Conservation (phyloP, 2,888 invertebrate genomes). For the Odontomyia ornata region DNA sequence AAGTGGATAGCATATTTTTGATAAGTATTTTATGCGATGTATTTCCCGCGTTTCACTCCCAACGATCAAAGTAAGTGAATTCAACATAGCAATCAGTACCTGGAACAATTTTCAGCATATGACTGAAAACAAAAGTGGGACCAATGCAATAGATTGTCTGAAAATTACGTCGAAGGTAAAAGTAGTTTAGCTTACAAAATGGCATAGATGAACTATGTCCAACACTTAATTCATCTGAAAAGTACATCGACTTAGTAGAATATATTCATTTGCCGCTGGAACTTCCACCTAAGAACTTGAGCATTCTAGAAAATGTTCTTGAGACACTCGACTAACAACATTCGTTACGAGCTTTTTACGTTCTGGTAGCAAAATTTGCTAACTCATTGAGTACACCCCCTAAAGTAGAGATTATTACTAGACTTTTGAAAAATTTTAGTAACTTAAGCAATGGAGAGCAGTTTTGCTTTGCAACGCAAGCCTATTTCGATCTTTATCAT, state of each 20-base stretch:
- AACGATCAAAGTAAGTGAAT: too few relatives aligned
- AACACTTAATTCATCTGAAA: conserved; percentile 87
- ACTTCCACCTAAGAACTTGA: conserved; percentile 80
- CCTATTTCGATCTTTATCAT: conserved; percentile 90
- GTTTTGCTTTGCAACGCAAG: conserved; percentile 84
- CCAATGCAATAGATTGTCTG: conserved; percentile 34
- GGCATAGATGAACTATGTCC: conserved; percentile 89
- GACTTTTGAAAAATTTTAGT: conserved; percentile 87
- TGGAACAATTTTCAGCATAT: too few relatives aligned
- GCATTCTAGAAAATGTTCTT: conserved; percentile 87
- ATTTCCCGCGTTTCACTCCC: too few relatives aligned
- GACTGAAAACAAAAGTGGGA: conserved; percentile 46
- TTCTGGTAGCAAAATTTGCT: conserved; percentile 82
- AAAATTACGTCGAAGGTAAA: conserved; percentile 38
- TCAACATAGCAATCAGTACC: too few relatives aligned
- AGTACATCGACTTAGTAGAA: conserved; percentile 78
- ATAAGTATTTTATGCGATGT: too few relatives aligned
- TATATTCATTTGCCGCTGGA: conserved; percentile 82
- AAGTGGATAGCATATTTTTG: too few relatives aligned
- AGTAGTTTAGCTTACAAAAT: conserved; percentile 60
- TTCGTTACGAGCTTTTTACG: conserved; percentile 87
- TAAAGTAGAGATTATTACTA: conserved; percentile 65
- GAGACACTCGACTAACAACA: conserved; percentile 94
- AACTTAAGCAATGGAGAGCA: conserved; percentile 88
- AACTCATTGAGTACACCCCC: conserved; percentile 64